These are phyloP conservation scores for Drosophila prosaltans DNA, from an alignment of 1,140 invertebrate genomes.

Conservation along the genomic window DNA sequence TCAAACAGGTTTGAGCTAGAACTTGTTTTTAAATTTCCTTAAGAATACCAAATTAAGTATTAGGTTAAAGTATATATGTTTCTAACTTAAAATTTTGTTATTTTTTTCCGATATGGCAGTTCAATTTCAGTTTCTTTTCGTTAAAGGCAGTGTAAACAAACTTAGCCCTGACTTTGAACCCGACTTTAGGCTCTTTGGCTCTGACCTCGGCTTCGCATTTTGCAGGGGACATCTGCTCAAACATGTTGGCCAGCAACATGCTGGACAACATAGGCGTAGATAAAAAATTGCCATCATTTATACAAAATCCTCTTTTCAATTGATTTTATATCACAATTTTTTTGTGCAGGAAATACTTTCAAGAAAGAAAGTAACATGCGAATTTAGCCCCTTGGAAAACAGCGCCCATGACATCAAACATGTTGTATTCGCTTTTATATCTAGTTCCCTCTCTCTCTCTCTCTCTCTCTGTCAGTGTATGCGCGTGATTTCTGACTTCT, in stretches of 20 bases:
- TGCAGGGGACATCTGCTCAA: constrained; percentile 45
- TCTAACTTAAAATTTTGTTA: background rate
- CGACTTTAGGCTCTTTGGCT: constrained; percentile 27
- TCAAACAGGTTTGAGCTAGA: constrained; percentile 67
- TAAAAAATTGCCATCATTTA: no score
- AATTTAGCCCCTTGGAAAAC: background rate
- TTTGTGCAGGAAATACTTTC: no score
- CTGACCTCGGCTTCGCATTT: constrained; percentile 53
- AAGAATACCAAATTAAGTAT: background rate
- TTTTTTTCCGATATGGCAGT: background rate
- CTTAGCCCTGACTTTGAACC: constrained; percentile 82
- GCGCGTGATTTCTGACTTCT: constrained; percentile 51
- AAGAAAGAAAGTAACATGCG: background rate
- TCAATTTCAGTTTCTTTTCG: background rate
- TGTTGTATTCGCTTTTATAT: constrained; percentile 35
- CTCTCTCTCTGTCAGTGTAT: constrained; percentile 19
- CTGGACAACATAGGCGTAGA: background rate
- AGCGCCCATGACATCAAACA: constrained; percentile 32
- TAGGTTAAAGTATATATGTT: background rate
- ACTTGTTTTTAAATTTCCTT: constrained; percentile 14
- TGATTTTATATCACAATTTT: no score
- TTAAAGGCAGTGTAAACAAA: constrained; percentile 54
- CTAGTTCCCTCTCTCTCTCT: constrained; percentile 11
- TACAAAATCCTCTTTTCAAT: background rate
- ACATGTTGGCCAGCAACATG: constrained; percentile 50